Conservation (phyloP, 2,888 invertebrate species). For the Chrysodeixis includens region DNA sequence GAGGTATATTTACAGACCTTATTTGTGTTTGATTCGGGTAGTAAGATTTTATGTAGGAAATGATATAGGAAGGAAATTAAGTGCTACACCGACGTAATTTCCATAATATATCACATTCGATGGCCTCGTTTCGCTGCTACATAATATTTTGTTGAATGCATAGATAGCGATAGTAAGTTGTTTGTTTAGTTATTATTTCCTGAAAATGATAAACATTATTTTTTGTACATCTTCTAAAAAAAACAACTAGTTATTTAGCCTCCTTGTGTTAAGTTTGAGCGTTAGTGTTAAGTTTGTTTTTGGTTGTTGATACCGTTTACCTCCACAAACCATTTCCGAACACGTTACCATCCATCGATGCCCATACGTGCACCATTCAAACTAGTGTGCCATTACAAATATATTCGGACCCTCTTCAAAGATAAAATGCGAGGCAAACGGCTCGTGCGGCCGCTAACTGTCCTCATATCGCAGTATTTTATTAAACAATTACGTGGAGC, state of each 20-base stretch:
- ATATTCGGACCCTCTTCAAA: constrained; percentile 2
- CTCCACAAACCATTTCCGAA: neutral
- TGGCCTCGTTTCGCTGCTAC: neutral
- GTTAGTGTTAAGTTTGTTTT: neutral
- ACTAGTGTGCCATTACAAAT: constrained; percentile 10
- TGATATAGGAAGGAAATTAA: constrained; percentile 35
- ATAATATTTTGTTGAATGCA: constrained; percentile 1
- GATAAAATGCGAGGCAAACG: constrained; percentile 5
- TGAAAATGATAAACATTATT: too few relatives aligned
- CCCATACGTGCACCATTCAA: neutral
- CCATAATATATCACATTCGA: constrained; percentile 2
- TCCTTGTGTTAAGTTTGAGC: too few relatives aligned
- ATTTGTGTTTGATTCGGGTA: constrained; percentile 38
- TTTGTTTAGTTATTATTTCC: neutral
- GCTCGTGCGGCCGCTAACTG: constrained; percentile 3
- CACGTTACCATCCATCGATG: neutral
- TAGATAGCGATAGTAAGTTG: neutral
- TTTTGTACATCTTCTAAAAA: too few relatives aligned
- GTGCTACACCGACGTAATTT: neutral
- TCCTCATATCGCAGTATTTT: constrained; percentile 45
- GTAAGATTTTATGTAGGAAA: constrained; percentile 33
- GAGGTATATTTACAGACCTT: constrained; percentile 41
- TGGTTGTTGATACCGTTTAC: neutral
- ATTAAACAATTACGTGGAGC: constrained; percentile 49
- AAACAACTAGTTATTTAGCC: too few relatives aligned